Conservation (phyloP, 2,797 vertebrate genomes). For the Taenioides sp. region DNA sequence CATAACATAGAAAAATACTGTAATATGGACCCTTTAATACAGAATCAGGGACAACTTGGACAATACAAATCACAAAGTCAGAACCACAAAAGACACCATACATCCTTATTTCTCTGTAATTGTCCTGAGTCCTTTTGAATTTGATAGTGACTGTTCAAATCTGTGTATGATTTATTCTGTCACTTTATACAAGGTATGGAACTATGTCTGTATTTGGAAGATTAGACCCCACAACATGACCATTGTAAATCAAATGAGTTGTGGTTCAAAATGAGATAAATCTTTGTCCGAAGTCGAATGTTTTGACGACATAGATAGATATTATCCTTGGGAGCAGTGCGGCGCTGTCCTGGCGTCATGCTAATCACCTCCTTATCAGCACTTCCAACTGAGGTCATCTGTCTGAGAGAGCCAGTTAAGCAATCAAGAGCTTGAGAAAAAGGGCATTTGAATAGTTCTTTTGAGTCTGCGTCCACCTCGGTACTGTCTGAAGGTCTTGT, state of each 20-base stretch:
- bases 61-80: neutral
- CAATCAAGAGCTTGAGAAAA: conserved; percentile 31
- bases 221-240: conserved; percentile 1
- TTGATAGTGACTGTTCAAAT: neutral
- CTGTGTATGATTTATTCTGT: neutral
- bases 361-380: conserved; percentile 43
- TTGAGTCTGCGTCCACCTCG: conserved; percentile 30
- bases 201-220: conserved; percentile 4
- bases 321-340: conserved; percentile 24
- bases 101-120: neutral
- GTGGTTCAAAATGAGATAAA: conserved; percentile 10
- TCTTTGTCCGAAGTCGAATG: conserved; percentile 2
- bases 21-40: neutral
- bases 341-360: conserved; percentile 26
- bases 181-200: neutral
- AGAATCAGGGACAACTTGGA: neutral
- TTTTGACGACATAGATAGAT: conserved; percentile 16
- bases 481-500: conserved; percentile 45
- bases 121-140: neutral
- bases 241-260: conserved; percentile 10
- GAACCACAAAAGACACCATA: neutral
- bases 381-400: conserved; percentile 37
- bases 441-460: conserved; percentile 36
- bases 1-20: too few species aligned
- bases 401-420: conserved; percentile 38